Conservation (phyloP, 2,888 invertebrate species). For the Gortyna flavago region DNA sequence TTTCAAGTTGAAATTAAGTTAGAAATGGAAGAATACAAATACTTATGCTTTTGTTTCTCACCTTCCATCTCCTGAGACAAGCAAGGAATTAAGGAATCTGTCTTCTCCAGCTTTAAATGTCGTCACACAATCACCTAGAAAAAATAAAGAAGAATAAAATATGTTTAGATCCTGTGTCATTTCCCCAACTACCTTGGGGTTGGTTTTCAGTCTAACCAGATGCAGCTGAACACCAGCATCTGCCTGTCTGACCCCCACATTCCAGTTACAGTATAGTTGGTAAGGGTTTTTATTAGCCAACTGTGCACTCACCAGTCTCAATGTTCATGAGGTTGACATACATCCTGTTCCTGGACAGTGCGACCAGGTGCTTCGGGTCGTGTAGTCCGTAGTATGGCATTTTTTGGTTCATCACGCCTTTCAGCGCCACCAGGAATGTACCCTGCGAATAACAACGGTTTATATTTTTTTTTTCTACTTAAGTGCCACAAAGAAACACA, state of each 20-base stretch:
- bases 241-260: no score
- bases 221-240: no score
- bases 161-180: no score
- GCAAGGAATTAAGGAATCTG: slow-evolving; percentile 95
- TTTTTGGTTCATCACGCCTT: slow-evolving; percentile 97
- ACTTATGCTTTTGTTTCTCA: slow-evolving; percentile 69
- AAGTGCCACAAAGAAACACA: no score
- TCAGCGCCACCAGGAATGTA: slow-evolving; percentile 92
- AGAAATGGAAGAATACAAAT: no score
- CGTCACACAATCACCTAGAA: slow-evolving; percentile 93
- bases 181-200: no score
- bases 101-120: slow-evolving; percentile 98
- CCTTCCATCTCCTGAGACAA: slow-evolving; percentile 97
- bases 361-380: slow-evolving; percentile 94
- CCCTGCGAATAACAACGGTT: slow-evolving; percentile 69
- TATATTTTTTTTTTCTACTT: not conserved
- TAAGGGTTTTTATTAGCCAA: no score
- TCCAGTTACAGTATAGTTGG: not conserved
- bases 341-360: slow-evolving; percentile 96
- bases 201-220: no score
- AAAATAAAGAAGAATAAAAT: not conserved
- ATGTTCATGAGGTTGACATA: slow-evolving; percentile 97
- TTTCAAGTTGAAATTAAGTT: no score
- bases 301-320: slow-evolving; percentile 90
- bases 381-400: slow-evolving; percentile 97